phyloP scores from a whole-genome alignment of 2,888 invertebrate genomes.

The Caenorhabditis angaria region DNA sequence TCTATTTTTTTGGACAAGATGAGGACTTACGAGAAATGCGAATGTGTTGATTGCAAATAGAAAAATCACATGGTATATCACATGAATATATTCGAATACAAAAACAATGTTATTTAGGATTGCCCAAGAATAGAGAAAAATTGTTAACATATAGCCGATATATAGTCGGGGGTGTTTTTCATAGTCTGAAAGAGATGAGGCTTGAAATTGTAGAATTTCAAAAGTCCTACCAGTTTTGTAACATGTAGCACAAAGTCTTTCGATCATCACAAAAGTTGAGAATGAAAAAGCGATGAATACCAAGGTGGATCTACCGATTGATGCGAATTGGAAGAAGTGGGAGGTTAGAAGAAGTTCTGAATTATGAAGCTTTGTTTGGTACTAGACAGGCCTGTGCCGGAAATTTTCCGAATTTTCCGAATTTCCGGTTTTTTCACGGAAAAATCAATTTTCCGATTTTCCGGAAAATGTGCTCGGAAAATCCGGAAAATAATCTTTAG shows the following conservation, averaged over 20 bases:
- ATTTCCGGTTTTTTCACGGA: no score
- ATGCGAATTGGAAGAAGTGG: slow-evolving; percentile 32
- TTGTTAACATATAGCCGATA: slow-evolving; percentile 39
- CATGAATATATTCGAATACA: slow-evolving; percentile 32
- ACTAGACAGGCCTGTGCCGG: no score
- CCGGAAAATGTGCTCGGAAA: no score
- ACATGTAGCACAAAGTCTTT: slow-evolving; percentile 38
- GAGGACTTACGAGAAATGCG: slow-evolving; percentile 37
- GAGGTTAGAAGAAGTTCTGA: slow-evolving; percentile 17
- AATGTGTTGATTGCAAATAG: slow-evolving; percentile 34
- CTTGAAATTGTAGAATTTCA: neutral
- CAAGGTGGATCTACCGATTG: slow-evolving; percentile 37
- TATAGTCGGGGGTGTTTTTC: slow-evolving; percentile 43
- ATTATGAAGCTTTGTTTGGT: neutral
- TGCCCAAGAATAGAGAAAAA: slow-evolving; percentile 36
- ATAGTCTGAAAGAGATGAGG: slow-evolving; percentile 30
- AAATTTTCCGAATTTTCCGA: neutral
- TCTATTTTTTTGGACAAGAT: neutral
- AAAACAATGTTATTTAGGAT: neutral
- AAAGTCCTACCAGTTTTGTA: slow-evolving; percentile 30
- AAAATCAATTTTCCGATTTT: no score
- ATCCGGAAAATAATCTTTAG: no score
- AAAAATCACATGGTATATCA: slow-evolving; percentile 32
- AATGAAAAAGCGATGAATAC: slow-evolving; percentile 48
- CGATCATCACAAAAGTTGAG: slow-evolving; percentile 47